phyloP scores from a whole-genome alignment of 2,113 vertebrate genomes.

The Antigone vipio region DNA sequence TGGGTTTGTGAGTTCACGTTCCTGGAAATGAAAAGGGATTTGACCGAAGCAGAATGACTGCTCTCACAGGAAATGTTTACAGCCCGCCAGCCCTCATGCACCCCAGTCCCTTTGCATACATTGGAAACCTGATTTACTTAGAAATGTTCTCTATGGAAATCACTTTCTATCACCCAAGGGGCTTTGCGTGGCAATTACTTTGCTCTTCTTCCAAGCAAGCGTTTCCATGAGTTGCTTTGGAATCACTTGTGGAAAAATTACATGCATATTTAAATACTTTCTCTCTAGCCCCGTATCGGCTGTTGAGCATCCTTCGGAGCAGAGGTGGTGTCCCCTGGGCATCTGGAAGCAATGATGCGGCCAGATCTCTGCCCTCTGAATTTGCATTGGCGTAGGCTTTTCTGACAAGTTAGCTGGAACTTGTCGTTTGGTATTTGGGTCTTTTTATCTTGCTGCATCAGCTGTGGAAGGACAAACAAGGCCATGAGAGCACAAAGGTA shows the following conservation, averaged over 20 bases:
- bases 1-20: neutral
- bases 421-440: neutral
- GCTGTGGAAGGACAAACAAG: neutral
- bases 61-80: neutral
- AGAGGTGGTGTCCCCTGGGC: neutral
- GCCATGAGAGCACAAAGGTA: fast-evolving
- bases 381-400: neutral
- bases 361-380: neutral
- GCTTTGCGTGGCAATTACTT: neutral
- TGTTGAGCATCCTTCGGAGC: neutral
- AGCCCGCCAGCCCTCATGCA: fast-evolving
- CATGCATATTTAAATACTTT: neutral
- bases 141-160: neutral
- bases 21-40: neutral
- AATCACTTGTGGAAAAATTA: neutral
- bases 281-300: neutral
- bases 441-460: neutral
- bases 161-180: neutral
- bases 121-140: neutral
- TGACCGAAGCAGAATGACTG: neutral
- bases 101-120: neutral
- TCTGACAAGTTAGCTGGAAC: neutral
- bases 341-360: neutral
- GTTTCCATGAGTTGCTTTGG: neutral
- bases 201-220: neutral